Conservation (phyloP, 1,140 invertebrate genomes). For the Physella acuta region DNA sequence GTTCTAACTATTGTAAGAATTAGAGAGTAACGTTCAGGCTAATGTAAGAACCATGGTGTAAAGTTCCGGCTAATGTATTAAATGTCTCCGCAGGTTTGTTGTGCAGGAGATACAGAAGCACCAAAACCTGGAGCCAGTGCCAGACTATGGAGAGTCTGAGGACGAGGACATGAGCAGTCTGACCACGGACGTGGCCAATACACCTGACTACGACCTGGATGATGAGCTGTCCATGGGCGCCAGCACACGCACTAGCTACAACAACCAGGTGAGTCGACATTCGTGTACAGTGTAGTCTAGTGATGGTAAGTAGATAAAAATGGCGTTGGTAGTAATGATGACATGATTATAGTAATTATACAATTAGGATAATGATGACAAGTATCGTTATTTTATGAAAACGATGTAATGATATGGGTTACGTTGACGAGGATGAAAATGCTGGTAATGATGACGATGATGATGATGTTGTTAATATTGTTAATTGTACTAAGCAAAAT, state of each 20-base stretch:
- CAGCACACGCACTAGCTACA: slow-evolving; percentile 16
- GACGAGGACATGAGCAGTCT: slow-evolving; percentile 26
- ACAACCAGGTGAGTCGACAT: slow-evolving; percentile 25
- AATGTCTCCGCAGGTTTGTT: slow-evolving; percentile 32
- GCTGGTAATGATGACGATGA: background rate
- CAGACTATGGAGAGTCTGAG: slow-evolving; percentile 45
- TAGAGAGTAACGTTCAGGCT: background rate
- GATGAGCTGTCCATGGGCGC: background rate
- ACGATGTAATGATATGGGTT: background rate
- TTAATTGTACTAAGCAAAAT: background rate
- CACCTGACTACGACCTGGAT: background rate
- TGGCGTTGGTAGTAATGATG: background rate
- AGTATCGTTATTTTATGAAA: background rate
- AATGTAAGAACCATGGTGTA: background rate
- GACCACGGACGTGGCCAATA: slow-evolving; percentile 3
- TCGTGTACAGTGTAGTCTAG: too few species aligned
- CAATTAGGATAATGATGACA: background rate
- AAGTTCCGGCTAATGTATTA: background rate
- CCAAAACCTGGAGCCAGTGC: slow-evolving; percentile 46
- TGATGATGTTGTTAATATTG: background rate
- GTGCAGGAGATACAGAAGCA: slow-evolving; percentile 47
- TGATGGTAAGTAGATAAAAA: too few species aligned
- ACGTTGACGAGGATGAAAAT: background rate
- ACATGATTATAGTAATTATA: background rate
- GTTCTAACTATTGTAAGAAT: background rate